Conservation (phyloP, 1,140 invertebrate genomes). For the Brachionus rotundiformis region DNA sequence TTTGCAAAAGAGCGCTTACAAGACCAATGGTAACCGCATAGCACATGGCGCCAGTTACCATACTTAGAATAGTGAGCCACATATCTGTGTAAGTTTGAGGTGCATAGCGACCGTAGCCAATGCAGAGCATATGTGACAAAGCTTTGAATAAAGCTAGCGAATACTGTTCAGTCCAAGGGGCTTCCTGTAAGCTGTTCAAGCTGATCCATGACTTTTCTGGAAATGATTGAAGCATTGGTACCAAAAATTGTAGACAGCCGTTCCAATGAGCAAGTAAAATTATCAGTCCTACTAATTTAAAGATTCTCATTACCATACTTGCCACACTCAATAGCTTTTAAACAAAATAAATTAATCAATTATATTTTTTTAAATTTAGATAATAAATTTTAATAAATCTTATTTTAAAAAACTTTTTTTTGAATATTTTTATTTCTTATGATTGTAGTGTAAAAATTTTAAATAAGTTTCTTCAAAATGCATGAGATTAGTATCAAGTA, state of each 20-base stretch:
- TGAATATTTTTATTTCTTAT: no score
- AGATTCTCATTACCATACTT: slow-evolving; percentile 98
- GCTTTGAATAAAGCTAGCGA: slow-evolving; percentile 98
- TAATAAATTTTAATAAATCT: no score
- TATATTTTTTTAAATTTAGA: not conserved
- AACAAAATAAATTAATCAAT: slow-evolving; percentile 65
- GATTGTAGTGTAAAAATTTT: no score
- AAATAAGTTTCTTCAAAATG: no score
- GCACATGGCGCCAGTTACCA: slow-evolving; percentile 77
- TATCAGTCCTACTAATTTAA: slow-evolving; percentile 99
- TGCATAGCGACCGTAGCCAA: slow-evolving; percentile 82
- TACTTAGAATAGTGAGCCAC: slow-evolving; percentile 97
- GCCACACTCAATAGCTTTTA: slow-evolving; percentile 98
- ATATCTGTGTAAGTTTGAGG: slow-evolving; percentile 95
- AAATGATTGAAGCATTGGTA: slow-evolving; percentile 97
- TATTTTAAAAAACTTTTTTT: no score
- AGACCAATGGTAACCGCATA: slow-evolving; percentile 97
- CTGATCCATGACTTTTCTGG: slow-evolving; percentile 96
- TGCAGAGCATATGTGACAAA: slow-evolving; percentile 98
- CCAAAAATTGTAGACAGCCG: slow-evolving; percentile 93
- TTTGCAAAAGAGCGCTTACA: slow-evolving; percentile 96
- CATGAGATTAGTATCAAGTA: no score
- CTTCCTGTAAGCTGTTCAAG: slow-evolving; percentile 94
- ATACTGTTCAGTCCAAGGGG: slow-evolving; percentile 95
- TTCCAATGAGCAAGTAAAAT: slow-evolving; percentile 97